Base-by-base conservation (phyloP, 2,888 invertebrate species). In the Leuctra nigra region DNA sequence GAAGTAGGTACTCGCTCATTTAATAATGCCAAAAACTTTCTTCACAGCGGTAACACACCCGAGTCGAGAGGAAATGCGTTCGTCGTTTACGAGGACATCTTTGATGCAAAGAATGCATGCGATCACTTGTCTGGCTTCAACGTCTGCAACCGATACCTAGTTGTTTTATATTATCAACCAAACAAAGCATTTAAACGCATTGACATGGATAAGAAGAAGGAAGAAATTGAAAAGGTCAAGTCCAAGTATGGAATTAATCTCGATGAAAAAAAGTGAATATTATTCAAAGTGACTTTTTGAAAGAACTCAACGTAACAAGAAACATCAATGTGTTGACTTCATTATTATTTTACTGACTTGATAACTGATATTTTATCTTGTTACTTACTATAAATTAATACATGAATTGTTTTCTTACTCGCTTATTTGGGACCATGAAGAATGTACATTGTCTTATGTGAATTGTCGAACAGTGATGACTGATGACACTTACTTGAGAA, bases 101-200 rank as follows among this genome's bases (percentile, higher is more conserved):
- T 99, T 77, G 99, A 99, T 80, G 99, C 99, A 0, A 99, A 99
- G 74, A 98, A 98, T 77, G 99, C 99, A 2, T 99, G 99, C 74
- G 99, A 99, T 72, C 98, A 99, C 74, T 77, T 99, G 55, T 96
- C 96, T 55, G 99, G 99, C 7, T 99, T 99, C 73, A 99, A 99
- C 72, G 98, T 99, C 25, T 98, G 98, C 71, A 98, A 98, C 73
- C 80, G 99, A 66, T 99, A 99, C 71, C 78, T 99, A 33, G 98
- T 99, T n/a, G 98, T 99, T 1, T 76, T 99, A 6, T 99, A 99
- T 73, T 99, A 98, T 72, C 64, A 72, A 75, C 88, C 91, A 29
- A 92, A 89, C 68, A 93, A 93, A 75, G 95, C 95, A 50, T 96
- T 96, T 73, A 97, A 97, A 75, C 87, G 93, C 63, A 83, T 94